phyloP scores from a whole-genome alignment of 2,113 vertebrate species.

The Columba livia region DNA sequence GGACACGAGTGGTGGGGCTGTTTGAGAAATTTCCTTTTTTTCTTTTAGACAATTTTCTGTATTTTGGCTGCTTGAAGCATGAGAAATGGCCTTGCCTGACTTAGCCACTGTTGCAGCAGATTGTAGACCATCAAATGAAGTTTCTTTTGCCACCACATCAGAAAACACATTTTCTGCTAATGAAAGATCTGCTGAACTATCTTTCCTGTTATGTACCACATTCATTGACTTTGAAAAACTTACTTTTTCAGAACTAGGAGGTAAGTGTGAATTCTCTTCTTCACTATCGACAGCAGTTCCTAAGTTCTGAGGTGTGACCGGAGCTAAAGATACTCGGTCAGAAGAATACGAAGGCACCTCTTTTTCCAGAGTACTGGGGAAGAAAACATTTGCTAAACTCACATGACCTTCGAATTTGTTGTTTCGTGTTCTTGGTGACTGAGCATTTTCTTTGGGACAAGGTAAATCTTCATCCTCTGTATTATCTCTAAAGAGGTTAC shows the following conservation, averaged over 20 bases:
- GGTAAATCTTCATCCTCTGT: constrained; percentile 38
- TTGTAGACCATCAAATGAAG: constrained; percentile 9
- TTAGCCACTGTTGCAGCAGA: background rate
- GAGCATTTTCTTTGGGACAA: constrained; percentile 8
- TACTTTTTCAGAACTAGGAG: background rate
- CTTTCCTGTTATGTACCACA: background rate
- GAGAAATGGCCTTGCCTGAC: background rate
- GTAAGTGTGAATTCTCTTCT: background rate
- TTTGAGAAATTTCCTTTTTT: background rate
- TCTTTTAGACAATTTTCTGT: background rate
- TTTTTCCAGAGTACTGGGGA: constrained; percentile 29
- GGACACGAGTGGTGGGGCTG: background rate
- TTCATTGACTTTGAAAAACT: background rate
- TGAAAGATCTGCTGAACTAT: background rate
- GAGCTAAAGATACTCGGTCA: background rate
- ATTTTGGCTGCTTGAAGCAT: background rate
- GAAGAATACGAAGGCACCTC: background rate
- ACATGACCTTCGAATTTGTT: constrained; percentile 24
- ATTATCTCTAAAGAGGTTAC: constrained; percentile 66
- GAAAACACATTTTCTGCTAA: constrained; percentile 3
- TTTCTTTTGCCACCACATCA: background rate
- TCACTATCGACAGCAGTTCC: background rate
- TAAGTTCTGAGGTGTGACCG: background rate
- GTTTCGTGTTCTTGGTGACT: background rate
- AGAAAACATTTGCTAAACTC: background rate